These are phyloP conservation scores for Leucoma salicis DNA, from an alignment of 2,888 invertebrate genomes.

Conservation along the genomic window DNA sequence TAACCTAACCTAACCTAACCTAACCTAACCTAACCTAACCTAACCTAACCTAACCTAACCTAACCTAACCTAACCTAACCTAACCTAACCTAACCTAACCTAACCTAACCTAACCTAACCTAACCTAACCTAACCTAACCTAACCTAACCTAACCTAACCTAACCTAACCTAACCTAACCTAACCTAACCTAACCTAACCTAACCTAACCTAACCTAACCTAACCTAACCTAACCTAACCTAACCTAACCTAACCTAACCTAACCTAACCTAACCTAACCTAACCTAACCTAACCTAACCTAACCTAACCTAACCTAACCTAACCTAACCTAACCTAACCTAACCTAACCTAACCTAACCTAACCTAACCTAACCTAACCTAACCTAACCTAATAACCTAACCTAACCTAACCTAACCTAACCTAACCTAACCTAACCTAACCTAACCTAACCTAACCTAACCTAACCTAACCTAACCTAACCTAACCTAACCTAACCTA, in stretches of 20 bases:
- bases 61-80: conserved; percentile 9
- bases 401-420: conserved; percentile 1
- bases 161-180: conserved; percentile 22
- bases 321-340: conserved; percentile 20
- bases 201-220: conserved; percentile 19
- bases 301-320: conserved; percentile 2
- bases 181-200: conserved; percentile 21
- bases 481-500: conserved; percentile 26
- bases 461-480: conserved; percentile 5
- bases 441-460: conserved; percentile 7
- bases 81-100: conserved; percentile 14
- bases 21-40: conserved; percentile 16
- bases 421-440: conserved; percentile 5
- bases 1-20: conserved; percentile 18
- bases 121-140: conserved; percentile 19
- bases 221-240: conserved; percentile 21
- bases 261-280: conserved; percentile 15
- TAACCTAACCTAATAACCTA: conserved; percentile 14
- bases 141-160: conserved; percentile 22
- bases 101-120: conserved; percentile 21
- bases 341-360: conserved; percentile 24
- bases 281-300: conserved; percentile 3
- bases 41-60: conserved; percentile 12
- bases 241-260: conserved; percentile 22
- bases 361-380: background rate